These are phyloP conservation scores for Brachionus sp. DNA, from an alignment of 1,140 invertebrate species.

Conservation along the genomic window DNA sequence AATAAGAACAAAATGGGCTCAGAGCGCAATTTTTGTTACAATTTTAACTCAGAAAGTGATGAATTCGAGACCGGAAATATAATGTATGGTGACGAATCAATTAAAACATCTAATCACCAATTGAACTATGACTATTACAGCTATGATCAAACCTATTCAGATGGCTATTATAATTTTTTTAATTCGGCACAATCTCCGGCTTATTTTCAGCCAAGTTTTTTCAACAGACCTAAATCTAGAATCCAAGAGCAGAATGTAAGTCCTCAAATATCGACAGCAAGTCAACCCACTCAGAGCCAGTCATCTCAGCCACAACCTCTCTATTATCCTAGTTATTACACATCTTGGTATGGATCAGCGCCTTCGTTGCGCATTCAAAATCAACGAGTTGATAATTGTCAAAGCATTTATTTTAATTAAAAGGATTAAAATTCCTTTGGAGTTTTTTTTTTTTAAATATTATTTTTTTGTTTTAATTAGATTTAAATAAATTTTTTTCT, in stretches of 20 bases:
- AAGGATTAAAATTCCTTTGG: not conserved
- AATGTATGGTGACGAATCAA: not conserved
- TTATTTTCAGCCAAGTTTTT: constrained; percentile 23
- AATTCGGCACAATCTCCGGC: not conserved
- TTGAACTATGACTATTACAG: constrained; percentile 16
- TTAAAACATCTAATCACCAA: not conserved
- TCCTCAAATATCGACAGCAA: not conserved
- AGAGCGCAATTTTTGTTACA: not conserved
- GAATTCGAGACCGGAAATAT: not conserved
- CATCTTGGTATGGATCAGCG: constrained; percentile 37
- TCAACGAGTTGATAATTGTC: constrained; percentile 1
- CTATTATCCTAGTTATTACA: constrained; percentile 19
- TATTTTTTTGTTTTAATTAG: not conserved
- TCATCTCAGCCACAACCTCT: not conserved
- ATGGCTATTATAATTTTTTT: not conserved
- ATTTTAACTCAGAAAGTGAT: not conserved
- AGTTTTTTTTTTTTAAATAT: not conserved
- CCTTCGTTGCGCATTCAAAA: constrained; percentile 10
- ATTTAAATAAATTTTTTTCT: not conserved
- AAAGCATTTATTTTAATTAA: constrained; percentile 30
- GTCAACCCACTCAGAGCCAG: not conserved
- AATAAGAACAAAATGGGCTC: not conserved
- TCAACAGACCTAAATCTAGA: not conserved
- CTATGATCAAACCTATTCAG: not conserved
- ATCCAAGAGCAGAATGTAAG: not conserved